Base-by-base conservation (phyloP, 2,888 invertebrate genomes). In the Xestoiulus laeticollis region DNA sequence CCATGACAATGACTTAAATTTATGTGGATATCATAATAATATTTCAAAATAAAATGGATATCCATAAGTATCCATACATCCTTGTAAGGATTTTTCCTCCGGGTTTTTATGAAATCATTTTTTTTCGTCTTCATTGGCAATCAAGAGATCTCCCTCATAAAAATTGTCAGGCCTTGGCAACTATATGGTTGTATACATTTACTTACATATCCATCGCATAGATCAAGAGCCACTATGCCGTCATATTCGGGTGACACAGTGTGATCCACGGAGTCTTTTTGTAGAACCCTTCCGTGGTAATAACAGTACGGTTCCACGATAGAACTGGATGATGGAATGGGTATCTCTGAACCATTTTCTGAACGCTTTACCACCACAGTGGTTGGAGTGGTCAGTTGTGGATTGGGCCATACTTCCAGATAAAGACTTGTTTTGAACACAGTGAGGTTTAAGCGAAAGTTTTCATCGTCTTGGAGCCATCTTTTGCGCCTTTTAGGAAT, bases 121-220 rank as follows among this genome's bases (percentile, higher is more conserved):
- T n/a, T n/a, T n/a, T n/a, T n/a, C n/a, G n/a, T n/a, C n/a, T n/a
- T n/a, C n/a, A n/a, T n/a, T n/a, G n/a, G n/a, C n/a, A n/a, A n/a
- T n/a, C n/a, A n/a, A n/a, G n/a, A n/a, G n/a, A n/a, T n/a, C n/a
- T n/a, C n/a, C n/a, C n/a, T n/a, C n/a, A n/a, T n/a, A n/a, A n/a
- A n/a, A n/a, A n/a, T n/a, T n/a, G n/a, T n/a, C n/a, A n/a, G n/a
- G n/a, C n/a, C n/a, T n/a, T n/a, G n/a, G n/a, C n/a, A n/a, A n/a
- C n/a, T n/a, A n/a, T 12, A 43, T 43, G 43, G 48, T 12, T 48
- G 48, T 68, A 22, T n/a, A n/a, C n/a, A n/a, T n/a, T n/a, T 84
- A 84, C 84, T 1, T 84, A 84, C 84, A 22, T 84, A 84, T 84
- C 84, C 84, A 33, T 43, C 43, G 33, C 84, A 84, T 43, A 84